Conservation (phyloP, 2,888 invertebrate species). For the Gortyna flavago region DNA sequence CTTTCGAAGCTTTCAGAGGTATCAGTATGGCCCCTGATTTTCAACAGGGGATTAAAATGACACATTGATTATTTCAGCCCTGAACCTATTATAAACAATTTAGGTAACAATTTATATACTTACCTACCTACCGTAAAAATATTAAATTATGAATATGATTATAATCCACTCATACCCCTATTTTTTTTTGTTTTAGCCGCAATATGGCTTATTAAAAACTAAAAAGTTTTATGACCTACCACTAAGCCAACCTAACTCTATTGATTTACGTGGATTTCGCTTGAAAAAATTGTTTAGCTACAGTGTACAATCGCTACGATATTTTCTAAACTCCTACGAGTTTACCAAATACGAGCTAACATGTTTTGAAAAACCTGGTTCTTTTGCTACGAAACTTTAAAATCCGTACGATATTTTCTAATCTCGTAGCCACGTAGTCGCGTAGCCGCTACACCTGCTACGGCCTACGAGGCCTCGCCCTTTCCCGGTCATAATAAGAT, state of each 20-base stretch:
- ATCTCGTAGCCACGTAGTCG: slow-evolving; percentile 60
- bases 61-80: neutral
- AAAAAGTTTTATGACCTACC: too few species aligned
- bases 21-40: slow-evolving; percentile 12
- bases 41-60: slow-evolving; percentile 14
- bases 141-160: too few species aligned
- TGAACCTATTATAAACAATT: neutral
- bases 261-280: too few species aligned
- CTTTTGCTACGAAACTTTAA: neutral
- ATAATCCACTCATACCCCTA: too few species aligned
- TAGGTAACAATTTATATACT: neutral
- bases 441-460: slow-evolving; percentile 62
- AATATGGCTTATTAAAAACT: too few species aligned
- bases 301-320: too few species aligned
- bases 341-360: too few species aligned
- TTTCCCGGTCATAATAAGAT: slow-evolving; percentile 71
- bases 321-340: too few species aligned
- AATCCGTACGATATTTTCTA: neutral
- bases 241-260: too few species aligned
- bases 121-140: too few species aligned
- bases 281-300: too few species aligned
- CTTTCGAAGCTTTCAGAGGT: slow-evolving; percentile 12
- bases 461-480: slow-evolving; percentile 65
- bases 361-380: neutral
- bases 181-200: too few species aligned